Conservation (phyloP, 2,113 vertebrate species). For the Corythornis madagascariensis region DNA sequence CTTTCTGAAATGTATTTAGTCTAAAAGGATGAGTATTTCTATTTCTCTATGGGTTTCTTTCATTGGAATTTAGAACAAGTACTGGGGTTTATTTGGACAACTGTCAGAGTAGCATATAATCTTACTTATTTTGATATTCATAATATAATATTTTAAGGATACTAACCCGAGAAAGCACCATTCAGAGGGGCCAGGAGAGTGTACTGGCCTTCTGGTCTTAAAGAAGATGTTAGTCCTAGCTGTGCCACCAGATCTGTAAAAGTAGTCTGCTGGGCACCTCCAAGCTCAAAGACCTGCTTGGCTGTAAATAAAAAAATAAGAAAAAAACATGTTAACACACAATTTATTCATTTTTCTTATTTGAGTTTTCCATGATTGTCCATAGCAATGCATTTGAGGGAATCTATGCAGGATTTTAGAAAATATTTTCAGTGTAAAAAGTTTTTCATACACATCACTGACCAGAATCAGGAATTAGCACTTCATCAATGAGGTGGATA, state of each 20-base stretch:
- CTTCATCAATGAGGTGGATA: conserved; percentile 91
- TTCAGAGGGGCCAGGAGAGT: conserved; percentile 92
- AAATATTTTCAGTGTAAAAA: not conserved
- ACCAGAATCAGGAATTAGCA: conserved; percentile 96
- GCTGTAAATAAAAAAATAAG: conserved; percentile 75
- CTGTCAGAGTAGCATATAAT: not conserved
- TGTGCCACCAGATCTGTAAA: conserved; percentile 89
- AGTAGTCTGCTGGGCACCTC: conserved; percentile 84
- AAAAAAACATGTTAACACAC: not conserved
- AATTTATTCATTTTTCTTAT: not conserved
- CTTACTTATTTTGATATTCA: not conserved
- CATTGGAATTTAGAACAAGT: not conserved
- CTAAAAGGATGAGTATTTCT: not conserved
- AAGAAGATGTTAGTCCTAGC: conserved; percentile 81
- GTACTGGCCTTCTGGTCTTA: conserved; percentile 85
- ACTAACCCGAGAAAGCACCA: conserved; percentile 87
- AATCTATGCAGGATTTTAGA: not conserved
- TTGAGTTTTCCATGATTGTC: not conserved
- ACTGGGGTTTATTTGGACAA: not conserved
- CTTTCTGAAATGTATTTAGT: not conserved
- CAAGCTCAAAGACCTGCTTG: conserved; percentile 92
- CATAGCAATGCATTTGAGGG: not conserved
- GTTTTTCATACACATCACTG: conserved; percentile 30
- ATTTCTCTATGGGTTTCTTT: not conserved
- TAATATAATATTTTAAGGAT: not conserved